phyloP scores from a whole-genome alignment of 2,888 invertebrate species.

The Drosophila anomalipes region DNA sequence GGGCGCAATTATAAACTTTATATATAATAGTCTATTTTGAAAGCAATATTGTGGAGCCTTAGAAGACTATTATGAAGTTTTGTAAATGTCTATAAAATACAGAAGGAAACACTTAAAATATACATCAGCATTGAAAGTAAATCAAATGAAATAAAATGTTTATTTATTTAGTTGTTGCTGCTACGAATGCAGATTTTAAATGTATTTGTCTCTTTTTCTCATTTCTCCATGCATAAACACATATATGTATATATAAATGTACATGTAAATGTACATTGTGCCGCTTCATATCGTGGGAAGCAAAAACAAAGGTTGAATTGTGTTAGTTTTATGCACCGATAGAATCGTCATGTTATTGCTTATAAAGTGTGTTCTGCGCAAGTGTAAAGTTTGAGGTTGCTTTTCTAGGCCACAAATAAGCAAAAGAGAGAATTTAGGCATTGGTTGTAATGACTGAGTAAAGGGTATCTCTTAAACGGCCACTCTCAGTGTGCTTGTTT shows the following conservation, averaged over 20 bases:
- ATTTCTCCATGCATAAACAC: background rate
- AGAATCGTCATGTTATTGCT: background rate
- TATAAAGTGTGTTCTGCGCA: background rate
- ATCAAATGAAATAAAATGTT: background rate
- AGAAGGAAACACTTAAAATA: background rate
- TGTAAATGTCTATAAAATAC: background rate
- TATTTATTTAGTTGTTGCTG: background rate
- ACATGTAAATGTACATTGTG: background rate
- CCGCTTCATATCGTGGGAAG: background rate
- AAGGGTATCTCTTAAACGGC: background rate
- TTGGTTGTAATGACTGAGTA: background rate
- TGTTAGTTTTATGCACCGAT: background rate
- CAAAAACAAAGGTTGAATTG: background rate
- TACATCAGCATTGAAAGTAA: background rate
- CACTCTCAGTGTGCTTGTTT: background rate
- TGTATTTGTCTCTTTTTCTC: background rate
- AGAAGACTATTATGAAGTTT: background rate
- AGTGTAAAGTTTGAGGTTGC: background rate
- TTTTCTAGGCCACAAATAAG: no score
- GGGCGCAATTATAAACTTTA: background rate
- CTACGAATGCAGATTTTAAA: background rate
- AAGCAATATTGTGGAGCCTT: rapidly evolving
- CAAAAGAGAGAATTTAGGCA: background rate
- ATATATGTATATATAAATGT: background rate
- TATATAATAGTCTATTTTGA: background rate